Base-by-base conservation (phyloP, 2,797 vertebrate species). In the Onychomys leucogaster region DNA sequence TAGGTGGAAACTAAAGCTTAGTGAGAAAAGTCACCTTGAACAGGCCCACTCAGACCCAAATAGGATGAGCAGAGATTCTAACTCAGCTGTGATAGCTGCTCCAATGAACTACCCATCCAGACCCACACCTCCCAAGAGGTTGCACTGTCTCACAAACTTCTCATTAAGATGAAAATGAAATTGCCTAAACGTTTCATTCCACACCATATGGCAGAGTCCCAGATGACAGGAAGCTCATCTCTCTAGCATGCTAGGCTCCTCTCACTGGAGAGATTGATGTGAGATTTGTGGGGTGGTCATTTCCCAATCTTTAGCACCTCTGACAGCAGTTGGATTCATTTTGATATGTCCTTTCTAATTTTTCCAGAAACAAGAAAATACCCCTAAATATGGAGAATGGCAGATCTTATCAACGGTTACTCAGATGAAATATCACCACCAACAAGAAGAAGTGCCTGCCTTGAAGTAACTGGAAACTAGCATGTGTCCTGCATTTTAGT, bases 221-320 rank as follows among this genome's bases (percentile, higher is more conserved):
- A 97, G 87, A 85, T 94, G 96, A 96, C 87, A 96, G 90, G 96
- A 96, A 97, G 90, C 85, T 97, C 82, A 52, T 92, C 87, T 85
- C 89, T 89, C 41, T 32, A 88, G 78, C 41, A 75, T 52, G 13
- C 52, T 14, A 55, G 87, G 82, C 67, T 92, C 90, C 29, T 94
- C 93, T 92, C 78, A 43, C 89, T 61, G 82, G 90, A 75, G 29
- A 73, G 83, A 83, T 65, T 41, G 94, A 93, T 65, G 34, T 0
- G 27, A 92, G 77, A 92, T 90, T 78, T 84, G 59, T 59, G 43
- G 71, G 77, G 43, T 78, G 93, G 94, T 67, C 96, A 93, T 94
- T 97, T 90, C 93, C 93, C 91, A 80, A 52, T 93, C 37, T 81
- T 82, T 71, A 92, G 92, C 61, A 77, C 17, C 29, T 52, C 23